A percentile compares a stretch with the other conserved stretches of the same genome.
Conservation (phyloP, 2,888 invertebrate species). For the Sinhomidia bicolor region DNA sequence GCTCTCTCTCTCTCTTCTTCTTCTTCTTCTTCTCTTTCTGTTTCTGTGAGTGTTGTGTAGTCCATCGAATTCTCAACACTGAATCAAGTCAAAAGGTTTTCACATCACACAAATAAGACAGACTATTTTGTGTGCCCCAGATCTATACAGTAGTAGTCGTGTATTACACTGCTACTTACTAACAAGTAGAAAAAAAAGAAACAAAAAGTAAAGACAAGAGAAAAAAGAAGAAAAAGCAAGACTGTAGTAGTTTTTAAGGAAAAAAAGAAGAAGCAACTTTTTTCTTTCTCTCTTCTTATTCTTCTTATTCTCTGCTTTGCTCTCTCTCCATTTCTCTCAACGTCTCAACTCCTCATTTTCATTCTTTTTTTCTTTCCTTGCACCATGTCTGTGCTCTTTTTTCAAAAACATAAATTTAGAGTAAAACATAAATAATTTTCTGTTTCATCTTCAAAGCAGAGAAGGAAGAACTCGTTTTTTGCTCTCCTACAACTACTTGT, state of each 20-base stretch:
- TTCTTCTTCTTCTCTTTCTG: slow-evolving; percentile 12
- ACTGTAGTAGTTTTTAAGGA: slow-evolving; percentile 6
- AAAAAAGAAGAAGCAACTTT: neutral
- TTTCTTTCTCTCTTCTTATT: neutral
- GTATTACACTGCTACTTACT: neutral
- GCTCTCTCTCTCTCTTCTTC: slow-evolving; percentile 67
- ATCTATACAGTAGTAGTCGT: neutral
- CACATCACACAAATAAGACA: slow-evolving; percentile 28
- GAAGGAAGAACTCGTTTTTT: neutral
- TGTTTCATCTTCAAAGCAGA: slow-evolving; percentile 44
- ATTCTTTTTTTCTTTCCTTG: slow-evolving; percentile 4
- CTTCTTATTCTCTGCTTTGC: neutral
- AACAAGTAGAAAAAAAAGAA: neutral
- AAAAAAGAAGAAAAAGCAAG: neutral
- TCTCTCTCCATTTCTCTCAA: slow-evolving; percentile 46
- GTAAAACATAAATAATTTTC: slow-evolving; percentile 57
- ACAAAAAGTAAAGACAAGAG: slow-evolving; percentile 38
- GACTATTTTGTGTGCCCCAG: slow-evolving; percentile 58
- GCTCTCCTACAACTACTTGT: neutral
- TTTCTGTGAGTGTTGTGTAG: neutral
- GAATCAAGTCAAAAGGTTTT: slow-evolving; percentile 25
- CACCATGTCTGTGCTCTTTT: slow-evolving; percentile 40
- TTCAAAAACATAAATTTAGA: slow-evolving; percentile 56
- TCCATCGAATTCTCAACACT: slow-evolving; percentile 19
- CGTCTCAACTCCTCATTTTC: slow-evolving; percentile 34